These are phyloP conservation scores for Phataginus tetradactyla DNA, from an alignment of 2,797 vertebrate species.

Conservation along the genomic window DNA sequence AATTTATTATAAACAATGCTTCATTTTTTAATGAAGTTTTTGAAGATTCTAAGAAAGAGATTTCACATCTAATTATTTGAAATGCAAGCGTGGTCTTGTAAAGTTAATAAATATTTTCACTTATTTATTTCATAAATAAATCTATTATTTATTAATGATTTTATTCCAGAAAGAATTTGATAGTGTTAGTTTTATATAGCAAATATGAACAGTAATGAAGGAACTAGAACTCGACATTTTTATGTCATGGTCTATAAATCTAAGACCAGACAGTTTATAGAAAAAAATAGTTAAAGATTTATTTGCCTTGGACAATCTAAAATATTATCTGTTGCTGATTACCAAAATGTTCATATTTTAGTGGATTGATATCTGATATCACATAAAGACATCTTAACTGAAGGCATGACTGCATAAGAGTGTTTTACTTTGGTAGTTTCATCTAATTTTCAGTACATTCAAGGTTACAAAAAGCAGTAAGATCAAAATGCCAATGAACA, in stretches of 20 bases:
- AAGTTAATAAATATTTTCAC: neutral
- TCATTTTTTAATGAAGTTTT: neutral
- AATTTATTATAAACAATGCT: neutral
- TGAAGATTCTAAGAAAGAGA: neutral
- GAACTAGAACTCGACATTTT: neutral
- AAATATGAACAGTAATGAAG: conserved; percentile 12
- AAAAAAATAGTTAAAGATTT: conserved; percentile 11
- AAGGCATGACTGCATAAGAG: neutral
- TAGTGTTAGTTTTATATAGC: neutral
- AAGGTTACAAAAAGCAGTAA: neutral
- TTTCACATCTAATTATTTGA: conserved; percentile 4
- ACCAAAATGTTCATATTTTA: neutral
- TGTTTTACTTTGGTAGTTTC: neutral
- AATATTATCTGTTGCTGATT: neutral
- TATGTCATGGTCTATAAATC: neutral
- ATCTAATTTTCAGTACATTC: conserved; percentile 2
- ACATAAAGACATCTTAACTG: neutral
- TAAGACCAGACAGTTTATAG: neutral
- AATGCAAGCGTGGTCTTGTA: neutral
- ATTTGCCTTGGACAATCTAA: neutral
- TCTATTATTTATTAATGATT: conserved; percentile 8
- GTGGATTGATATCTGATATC: neutral
- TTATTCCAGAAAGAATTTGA: neutral
- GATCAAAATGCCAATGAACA: neutral
- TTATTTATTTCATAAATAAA: neutral